phyloP scores from a whole-genome alignment of 2,113 vertebrate genomes.

The Morone chrysops region DNA sequence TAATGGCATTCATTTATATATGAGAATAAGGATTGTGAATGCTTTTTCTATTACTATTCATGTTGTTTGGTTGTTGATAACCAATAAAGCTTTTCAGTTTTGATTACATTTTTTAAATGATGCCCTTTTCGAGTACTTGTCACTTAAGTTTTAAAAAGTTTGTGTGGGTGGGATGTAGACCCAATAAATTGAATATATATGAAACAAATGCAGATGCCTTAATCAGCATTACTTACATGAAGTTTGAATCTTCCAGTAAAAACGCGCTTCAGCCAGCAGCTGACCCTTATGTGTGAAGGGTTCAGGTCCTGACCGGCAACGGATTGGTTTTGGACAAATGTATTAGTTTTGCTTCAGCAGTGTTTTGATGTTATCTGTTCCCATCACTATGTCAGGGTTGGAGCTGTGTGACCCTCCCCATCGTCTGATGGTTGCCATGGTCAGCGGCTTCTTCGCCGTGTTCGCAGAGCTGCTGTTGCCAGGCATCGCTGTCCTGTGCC shows the following conservation, averaged over 20 bases:
- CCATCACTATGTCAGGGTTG: slow-evolving; percentile 80
- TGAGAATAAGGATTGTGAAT: not conserved
- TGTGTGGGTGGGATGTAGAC: not conserved
- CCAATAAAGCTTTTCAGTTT: too few relatives aligned
- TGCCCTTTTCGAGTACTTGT: too few relatives aligned
- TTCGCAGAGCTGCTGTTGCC: slow-evolving; percentile 89
- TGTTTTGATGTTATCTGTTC: not conserved
- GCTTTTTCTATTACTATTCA: not conserved
- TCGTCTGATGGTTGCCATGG: slow-evolving; percentile 87
- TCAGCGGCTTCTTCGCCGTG: slow-evolving; percentile 87
- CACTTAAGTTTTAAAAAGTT: too few relatives aligned
- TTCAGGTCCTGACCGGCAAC: slow-evolving; percentile 11
- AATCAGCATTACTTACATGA: too few relatives aligned
- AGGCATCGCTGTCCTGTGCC: slow-evolving; percentile 84
- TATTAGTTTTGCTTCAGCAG: slow-evolving; percentile 13
- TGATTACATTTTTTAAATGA: too few relatives aligned
- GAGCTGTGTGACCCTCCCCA: slow-evolving; percentile 89
- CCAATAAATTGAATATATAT: too few relatives aligned
- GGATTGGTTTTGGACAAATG: slow-evolving; percentile 2
- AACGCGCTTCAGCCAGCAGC: not conserved
- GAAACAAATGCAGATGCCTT: too few relatives aligned
- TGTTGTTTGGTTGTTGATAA: not conserved
- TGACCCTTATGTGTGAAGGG: not conserved
- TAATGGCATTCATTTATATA: not conserved
- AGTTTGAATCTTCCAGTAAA: too few relatives aligned